These are phyloP conservation scores for Helicoverpa armigera DNA, from an alignment of 1,140 invertebrate species.

Conservation along the genomic window DNA sequence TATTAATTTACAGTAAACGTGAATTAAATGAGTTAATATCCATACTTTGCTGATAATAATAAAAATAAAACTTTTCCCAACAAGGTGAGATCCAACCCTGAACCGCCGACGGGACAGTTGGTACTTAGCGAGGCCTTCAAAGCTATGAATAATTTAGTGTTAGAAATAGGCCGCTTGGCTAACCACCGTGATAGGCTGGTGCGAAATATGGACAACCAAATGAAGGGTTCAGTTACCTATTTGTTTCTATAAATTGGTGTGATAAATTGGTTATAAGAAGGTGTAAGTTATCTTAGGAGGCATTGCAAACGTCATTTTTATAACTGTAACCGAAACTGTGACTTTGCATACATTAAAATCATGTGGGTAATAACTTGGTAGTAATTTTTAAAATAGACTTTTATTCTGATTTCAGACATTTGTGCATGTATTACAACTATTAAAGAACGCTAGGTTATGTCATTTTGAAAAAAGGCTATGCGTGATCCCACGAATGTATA, in stretches of 20 bases:
- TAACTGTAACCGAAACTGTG: too few species aligned
- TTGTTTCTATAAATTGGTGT: slow-evolving; percentile 32
- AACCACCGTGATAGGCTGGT: slow-evolving; percentile 51
- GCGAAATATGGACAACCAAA: slow-evolving; percentile 39
- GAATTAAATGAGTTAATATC: background rate
- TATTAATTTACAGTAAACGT: background rate
- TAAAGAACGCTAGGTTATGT: background rate
- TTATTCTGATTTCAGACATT: too few species aligned
- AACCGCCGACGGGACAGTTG: slow-evolving; percentile 38
- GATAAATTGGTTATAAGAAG: background rate
- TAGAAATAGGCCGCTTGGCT: slow-evolving; percentile 68
- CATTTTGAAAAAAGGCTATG: slow-evolving; percentile 6
- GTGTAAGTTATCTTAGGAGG: background rate
- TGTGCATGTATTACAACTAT: slow-evolving; percentile 4
- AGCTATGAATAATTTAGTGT: slow-evolving; percentile 73
- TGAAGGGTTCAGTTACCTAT: slow-evolving; percentile 22
- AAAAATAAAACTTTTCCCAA: slow-evolving; percentile 19
- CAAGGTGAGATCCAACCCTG: slow-evolving; percentile 53
- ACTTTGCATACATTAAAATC: too few species aligned
- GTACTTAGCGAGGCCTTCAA: slow-evolving; percentile 66
- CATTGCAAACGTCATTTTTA: background rate
- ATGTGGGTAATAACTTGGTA: background rate
- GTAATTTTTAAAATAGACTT: too few species aligned
- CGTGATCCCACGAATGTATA: slow-evolving; percentile 12
- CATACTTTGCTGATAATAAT: slow-evolving; percentile 2